Base-by-base conservation (phyloP, 2,888 invertebrate genomes). In the Azorinus chamasolen region DNA sequence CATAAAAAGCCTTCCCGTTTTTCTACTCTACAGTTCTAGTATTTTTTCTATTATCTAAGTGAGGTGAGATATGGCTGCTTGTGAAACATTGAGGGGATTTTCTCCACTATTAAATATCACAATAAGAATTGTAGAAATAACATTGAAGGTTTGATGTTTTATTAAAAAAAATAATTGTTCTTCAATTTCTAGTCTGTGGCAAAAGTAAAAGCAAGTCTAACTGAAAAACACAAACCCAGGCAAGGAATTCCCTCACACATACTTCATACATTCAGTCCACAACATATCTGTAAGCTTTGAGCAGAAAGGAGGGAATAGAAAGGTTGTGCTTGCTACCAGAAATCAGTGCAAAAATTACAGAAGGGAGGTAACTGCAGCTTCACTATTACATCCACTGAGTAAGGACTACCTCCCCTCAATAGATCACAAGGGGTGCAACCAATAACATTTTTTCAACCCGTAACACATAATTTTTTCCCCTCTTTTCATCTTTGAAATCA, bases 61-160 rank as follows among this genome's bases (percentile, higher is more conserved):
- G 32, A 10, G 32, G 10, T 10, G 10, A 32, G 20, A 51, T 75
- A 71, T 83, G 82, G 79, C 79, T 84, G 82, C 75, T 61, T 63
- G 69, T 76, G 80, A 78, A 70, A 61, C 18, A 76, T 61, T 66
- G 80, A 78, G 83, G 83, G 75, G 64, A n/a, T n/a, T n/a, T n/a
- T n/a, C n/a, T n/a, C n/a, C n/a, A n/a, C n/a, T n/a, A n/a, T n/a
- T n/a, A n/a, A n/a, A n/a, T n/a, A n/a, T n/a, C n/a, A n/a, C n/a
- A n/a, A n/a, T n/a, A n/a, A 72, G 63, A 50, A 8, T 45, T 20
- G 3, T 45, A 10, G 32, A 32, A 32, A 32, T 32, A 32, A 6
- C 10, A 32, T 32, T 4, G 10, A 32, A 6, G 4, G 10, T 32
- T 32, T 32, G 32, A 10, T 6, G 4, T 6, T 32, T 6, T 32